These are phyloP conservation scores for Tetraodon nigroviridis DNA, from an alignment of 2,113 vertebrate species.

Conservation along the genomic window DNA sequence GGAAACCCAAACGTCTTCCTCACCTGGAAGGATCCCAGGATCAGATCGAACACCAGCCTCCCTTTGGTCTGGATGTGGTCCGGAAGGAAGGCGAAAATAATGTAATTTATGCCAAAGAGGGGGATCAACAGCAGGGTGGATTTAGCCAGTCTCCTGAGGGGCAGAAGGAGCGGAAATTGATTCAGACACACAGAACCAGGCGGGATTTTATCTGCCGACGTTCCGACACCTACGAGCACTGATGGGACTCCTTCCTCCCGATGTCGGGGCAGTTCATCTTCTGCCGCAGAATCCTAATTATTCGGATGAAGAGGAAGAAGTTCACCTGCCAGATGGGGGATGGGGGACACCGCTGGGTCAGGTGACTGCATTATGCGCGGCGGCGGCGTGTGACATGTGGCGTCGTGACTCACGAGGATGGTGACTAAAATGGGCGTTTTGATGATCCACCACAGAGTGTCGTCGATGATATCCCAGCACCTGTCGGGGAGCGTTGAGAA, in stretches of 20 bases:
- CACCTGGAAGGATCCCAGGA: slow-evolving; percentile 96
- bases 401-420: slow-evolving; percentile 82
- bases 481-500: slow-evolving; percentile 59
- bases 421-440: slow-evolving; percentile 85
- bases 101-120: slow-evolving; percentile 93
- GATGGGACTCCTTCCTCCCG: slow-evolving; percentile 85
- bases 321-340: slow-evolving; percentile 77
- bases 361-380: slow-evolving; percentile 1
- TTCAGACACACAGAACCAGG: neutral
- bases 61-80: slow-evolving; percentile 77
- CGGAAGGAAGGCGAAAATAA: slow-evolving; percentile 89
- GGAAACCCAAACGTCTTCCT: neutral
- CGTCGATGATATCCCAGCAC: slow-evolving; percentile 88
- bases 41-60: slow-evolving; percentile 87
- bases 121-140: slow-evolving; percentile 95
- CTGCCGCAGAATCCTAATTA: slow-evolving; percentile 91
- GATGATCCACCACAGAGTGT: slow-evolving; percentile 92
- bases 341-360: neutral
- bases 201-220: neutral
- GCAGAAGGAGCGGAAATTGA: neutral
- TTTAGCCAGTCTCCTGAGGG: slow-evolving; percentile 89
- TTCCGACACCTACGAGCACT: slow-evolving; percentile 84
- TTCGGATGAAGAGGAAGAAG: slow-evolving; percentile 90
- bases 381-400: neutral
- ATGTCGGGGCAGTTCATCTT: slow-evolving; percentile 91